Evolutionary conservation across 2,888 invertebrate genomes (phyloP).

Genomic region (Galerucella calmariensis): DNA sequence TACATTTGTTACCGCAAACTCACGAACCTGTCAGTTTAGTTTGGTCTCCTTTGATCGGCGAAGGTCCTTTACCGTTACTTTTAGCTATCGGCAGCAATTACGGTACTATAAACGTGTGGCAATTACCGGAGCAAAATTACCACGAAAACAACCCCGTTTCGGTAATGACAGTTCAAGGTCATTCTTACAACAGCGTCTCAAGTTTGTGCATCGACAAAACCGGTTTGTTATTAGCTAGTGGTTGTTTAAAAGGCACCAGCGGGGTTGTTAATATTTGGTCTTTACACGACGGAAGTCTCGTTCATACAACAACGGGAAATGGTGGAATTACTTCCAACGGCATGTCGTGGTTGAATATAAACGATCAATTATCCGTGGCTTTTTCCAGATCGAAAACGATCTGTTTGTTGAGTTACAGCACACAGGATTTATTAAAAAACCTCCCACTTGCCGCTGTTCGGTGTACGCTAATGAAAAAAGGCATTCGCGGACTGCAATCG

Average conservation of each 20-base stretch:
- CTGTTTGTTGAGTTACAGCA: constrained; percentile 64
- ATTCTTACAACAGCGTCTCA: constrained; percentile 68
- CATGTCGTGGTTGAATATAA: constrained; percentile 67
- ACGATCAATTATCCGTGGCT: constrained; percentile 66
- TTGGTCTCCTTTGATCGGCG: constrained; percentile 69
- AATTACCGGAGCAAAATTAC: constrained; percentile 56
- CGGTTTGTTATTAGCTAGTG: constrained; percentile 69
- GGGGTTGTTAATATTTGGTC: constrained; percentile 74
- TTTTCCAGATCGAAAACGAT: constrained; percentile 69
- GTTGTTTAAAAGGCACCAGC: constrained; percentile 63
- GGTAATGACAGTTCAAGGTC: constrained; percentile 67
- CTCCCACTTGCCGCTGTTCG: constrained; percentile 67
- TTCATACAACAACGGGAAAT: constrained; percentile 68
- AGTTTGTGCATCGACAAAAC: constrained; percentile 67
- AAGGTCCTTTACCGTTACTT: constrained; percentile 58
- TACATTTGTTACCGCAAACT: constrained; percentile 64
- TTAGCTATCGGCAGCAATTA: constrained; percentile 68
- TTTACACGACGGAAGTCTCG: constrained; percentile 68
- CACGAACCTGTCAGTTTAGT: constrained; percentile 65
- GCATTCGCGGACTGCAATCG: constrained; percentile 67
- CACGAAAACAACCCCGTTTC: constrained; percentile 56
- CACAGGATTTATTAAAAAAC: constrained; percentile 63
- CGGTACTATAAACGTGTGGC: constrained; percentile 68
- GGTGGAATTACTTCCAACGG: constrained; percentile 66
- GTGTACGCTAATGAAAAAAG: constrained; percentile 66